Base-by-base conservation (phyloP, 2,888 invertebrate species). In the Vanessa cardui region DNA sequence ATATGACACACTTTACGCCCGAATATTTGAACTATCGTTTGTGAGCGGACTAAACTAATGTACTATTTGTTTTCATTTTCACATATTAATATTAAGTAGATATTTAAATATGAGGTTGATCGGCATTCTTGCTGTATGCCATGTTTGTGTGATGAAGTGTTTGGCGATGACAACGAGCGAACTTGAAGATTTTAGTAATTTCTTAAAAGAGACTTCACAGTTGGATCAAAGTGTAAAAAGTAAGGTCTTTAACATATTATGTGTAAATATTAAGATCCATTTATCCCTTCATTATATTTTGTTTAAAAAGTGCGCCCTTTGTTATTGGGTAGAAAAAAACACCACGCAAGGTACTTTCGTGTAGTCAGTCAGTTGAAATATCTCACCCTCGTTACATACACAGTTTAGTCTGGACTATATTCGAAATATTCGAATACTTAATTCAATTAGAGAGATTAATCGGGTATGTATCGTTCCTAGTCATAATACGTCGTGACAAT, bases 161-260 rank as follows among this genome's bases (percentile, higher is more conserved):
- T 76, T 77, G 72, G 79, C 85, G 61, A 90, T 90, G 87, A 81
- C 86, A 49, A 75, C 78, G 49, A 77, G 83, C 68, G 93, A 93
- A 77, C 75, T 93, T 33, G 86, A 89, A 73, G 92, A 92, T 72
- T 93, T 92, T 78, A 84, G 81, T 72, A 86, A 89, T 63, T 90
- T 86, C 72, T 78, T 93, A 66, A 79, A 82, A 70, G 85, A 84
- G 76, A 90, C 91, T 1, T 90, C 92, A 6, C 85, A 85, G 50
- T 82, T 92, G 79, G 90, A 91, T 79, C 83, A 87, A 70, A 86
- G 85, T 70, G 82, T 90, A 33, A 90, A 88, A 86, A 91, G 93
- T 93, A 81, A 89, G 92, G 85, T 45, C 33, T 61, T 46, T 58
- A 26, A 26, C 3, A 6, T 26, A 21, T 16, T 63, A 7, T 16